Conservation (phyloP, 2,113 vertebrate genomes). For the Sorex fumeus region DNA sequence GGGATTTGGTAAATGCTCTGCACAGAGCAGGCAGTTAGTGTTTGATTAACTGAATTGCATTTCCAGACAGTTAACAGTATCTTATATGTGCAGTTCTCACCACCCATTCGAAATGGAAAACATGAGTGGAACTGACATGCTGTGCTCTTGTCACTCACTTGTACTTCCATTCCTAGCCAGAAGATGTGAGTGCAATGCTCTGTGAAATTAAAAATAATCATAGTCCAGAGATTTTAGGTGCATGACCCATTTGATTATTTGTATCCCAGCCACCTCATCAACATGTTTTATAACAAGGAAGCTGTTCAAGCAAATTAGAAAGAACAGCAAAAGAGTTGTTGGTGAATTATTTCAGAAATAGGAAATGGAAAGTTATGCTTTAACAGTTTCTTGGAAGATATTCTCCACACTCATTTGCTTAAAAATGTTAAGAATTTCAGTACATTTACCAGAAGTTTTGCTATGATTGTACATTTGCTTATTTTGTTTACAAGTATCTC, state of each 20-base stretch:
- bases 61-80: not conserved
- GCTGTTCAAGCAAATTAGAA: constrained; percentile 59
- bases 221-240: constrained; percentile 43
- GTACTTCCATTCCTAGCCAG: not conserved
- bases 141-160: constrained; percentile 24
- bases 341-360: constrained; percentile 36
- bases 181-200: constrained; percentile 58
- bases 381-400: constrained; percentile 38
- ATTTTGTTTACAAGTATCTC: constrained; percentile 51
- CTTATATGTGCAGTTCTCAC: constrained; percentile 31
- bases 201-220: constrained; percentile 75
- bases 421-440: constrained; percentile 56
- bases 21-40: not conserved
- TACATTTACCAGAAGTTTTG: not conserved
- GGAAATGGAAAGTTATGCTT: constrained; percentile 25
- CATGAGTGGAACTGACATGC: not conserved
- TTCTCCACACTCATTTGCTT: constrained; percentile 19
- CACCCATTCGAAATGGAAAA: not conserved
- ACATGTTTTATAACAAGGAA: constrained; percentile 53
- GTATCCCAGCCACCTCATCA: constrained; percentile 51
- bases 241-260: constrained; percentile 46
- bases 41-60: constrained; percentile 41
- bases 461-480: not conserved
- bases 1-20: constrained; percentile 7
- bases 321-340: not conserved